These are phyloP conservation scores for Myodes glareolus DNA, from an alignment of 2,113 vertebrate genomes.

Conservation along the genomic window DNA sequence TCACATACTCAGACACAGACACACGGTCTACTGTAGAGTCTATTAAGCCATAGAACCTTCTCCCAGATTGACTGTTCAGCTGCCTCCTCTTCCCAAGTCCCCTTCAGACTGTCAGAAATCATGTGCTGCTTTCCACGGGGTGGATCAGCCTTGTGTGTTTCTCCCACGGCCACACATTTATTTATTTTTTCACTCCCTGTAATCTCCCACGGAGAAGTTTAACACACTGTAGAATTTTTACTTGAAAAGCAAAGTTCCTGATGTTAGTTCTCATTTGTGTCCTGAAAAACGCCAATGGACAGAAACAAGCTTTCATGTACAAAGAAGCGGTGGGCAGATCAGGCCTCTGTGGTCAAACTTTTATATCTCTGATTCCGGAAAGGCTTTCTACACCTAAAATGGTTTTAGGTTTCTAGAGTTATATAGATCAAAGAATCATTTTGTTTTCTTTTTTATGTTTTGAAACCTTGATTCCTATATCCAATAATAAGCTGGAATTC, in stretches of 20 bases:
- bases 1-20: background rate
- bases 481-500: slow-evolving; percentile 29
- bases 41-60: background rate
- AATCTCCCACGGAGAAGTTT: background rate
- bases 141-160: background rate
- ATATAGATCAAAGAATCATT: slow-evolving; percentile 49
- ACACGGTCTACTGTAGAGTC: background rate
- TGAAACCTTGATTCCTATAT: slow-evolving; percentile 39
- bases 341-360: background rate
- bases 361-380: background rate
- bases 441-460: background rate
- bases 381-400: slow-evolving; percentile 15
- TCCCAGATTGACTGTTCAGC: background rate
- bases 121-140: background rate
- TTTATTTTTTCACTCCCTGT: background rate
- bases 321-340: background rate
- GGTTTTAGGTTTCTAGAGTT: slow-evolving; percentile 48
- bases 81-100: background rate
- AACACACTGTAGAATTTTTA: slow-evolving; percentile 41
- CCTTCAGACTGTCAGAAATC: slow-evolving; percentile 22
- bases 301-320: slow-evolving; percentile 55
- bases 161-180: background rate
- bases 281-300: background rate
- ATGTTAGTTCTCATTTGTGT: slow-evolving; percentile 61
- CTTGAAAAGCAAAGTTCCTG: slow-evolving; percentile 53